Conservation (phyloP, 2,888 invertebrate genomes). For the Drosophila nr. perissopoda region DNA sequence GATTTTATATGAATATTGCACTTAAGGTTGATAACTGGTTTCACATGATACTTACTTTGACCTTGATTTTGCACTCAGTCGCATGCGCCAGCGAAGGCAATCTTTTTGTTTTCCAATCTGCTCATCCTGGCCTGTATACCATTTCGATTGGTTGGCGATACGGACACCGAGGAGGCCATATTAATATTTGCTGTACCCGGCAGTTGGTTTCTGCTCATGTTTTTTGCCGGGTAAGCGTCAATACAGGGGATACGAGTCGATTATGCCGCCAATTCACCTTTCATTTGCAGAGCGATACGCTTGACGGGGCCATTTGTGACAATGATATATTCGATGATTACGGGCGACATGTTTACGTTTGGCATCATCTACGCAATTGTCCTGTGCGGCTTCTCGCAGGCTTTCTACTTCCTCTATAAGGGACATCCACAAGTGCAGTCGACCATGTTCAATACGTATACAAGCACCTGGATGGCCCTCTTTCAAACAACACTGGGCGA, state of each 20-base stretch:
- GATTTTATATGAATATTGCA: not conserved
- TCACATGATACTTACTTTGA: not conserved
- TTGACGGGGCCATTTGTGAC: slow-evolving; percentile 99
- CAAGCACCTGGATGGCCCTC: slow-evolving; percentile 98
- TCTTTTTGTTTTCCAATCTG: slow-evolving; percentile 96
- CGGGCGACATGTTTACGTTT: slow-evolving; percentile 99
- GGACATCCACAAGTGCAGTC: slow-evolving; percentile 93
- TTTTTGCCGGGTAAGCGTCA: slow-evolving; percentile 95
- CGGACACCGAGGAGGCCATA: slow-evolving; percentile 94
- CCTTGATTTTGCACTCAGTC: slow-evolving; percentile 86
- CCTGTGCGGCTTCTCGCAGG: slow-evolving; percentile 97
- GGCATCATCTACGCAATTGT: slow-evolving; percentile 98
- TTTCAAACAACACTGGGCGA: slow-evolving; percentile 99
- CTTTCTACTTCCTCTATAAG: slow-evolving; percentile 97
- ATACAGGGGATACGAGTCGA: not conserved
- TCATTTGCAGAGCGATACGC: slow-evolving; percentile 91
- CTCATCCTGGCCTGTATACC: slow-evolving; percentile 96
- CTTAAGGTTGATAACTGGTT: not conserved
- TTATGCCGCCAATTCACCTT: not conserved
- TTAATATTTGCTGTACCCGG: slow-evolving; percentile 97
- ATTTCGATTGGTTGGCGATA: slow-evolving; percentile 90
- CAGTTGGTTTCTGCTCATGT: slow-evolving; percentile 98
- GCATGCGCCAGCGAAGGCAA: slow-evolving; percentile 97
- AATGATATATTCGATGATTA: slow-evolving; percentile 99
- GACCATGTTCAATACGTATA: slow-evolving; percentile 93